phyloP scores from a whole-genome alignment of 1,140 invertebrate genomes.

The Callitettix versicolor region DNA sequence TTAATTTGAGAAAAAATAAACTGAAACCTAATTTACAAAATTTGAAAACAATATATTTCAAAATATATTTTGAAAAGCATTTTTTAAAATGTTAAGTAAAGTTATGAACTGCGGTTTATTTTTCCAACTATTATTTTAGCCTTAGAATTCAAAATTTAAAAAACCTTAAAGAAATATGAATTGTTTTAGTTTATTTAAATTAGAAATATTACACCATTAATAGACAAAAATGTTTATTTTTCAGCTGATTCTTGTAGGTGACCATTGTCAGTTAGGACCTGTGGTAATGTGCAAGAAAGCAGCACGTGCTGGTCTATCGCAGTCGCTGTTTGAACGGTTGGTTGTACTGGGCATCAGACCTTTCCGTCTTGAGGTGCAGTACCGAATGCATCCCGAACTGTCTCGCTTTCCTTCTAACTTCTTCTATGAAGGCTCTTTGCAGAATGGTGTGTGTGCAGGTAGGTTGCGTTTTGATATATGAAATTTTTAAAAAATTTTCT shows the following conservation, averaged over 20 bases:
- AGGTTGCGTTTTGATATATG: slow-evolving; percentile 9
- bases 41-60: no score
- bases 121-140: no score
- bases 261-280: slow-evolving; percentile 97
- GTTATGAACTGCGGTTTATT: no score
- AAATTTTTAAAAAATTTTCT: background rate
- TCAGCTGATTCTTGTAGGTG: slow-evolving; percentile 90
- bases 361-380: slow-evolving; percentile 94
- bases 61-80: no score
- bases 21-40: no score
- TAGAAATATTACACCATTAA: no score
- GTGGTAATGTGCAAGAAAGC: slow-evolving; percentile 99
- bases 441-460: slow-evolving; percentile 93
- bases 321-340: slow-evolving; percentile 93
- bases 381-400: slow-evolving; percentile 96
- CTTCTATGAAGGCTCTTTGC: slow-evolving; percentile 97
- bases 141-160: no score
- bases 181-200: no score
- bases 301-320: slow-evolving; percentile 88
- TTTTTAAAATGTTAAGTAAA: no score
- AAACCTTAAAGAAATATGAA: no score
- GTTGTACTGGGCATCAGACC: slow-evolving; percentile 93
- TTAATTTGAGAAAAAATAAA: no score
- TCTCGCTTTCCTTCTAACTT: slow-evolving; percentile 98
- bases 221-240: slow-evolving; percentile 11